phyloP scores from a whole-genome alignment of 35 echinoderm and acorn worm species.

The Heliocidaris erythrogramma region DNA sequence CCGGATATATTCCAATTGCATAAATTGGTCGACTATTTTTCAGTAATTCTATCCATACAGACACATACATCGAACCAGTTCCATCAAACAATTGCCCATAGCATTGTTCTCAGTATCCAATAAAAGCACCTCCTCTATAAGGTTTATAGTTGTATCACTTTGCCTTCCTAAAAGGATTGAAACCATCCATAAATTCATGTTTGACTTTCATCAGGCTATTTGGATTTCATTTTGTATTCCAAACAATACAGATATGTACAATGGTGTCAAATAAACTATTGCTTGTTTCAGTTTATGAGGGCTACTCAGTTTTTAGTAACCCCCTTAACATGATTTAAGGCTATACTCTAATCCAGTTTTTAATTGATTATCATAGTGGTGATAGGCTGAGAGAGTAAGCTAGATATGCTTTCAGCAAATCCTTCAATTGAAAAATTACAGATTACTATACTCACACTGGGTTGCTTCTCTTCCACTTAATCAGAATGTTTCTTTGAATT shows the following conservation, averaged over 20 bases:
- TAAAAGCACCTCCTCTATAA: not conserved
- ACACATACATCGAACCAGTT: not conserved
- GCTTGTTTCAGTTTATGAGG: not conserved
- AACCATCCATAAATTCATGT: not conserved
- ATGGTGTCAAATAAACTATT: not conserved
- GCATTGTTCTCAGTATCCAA: not conserved
- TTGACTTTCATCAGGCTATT: conserved; percentile 2
- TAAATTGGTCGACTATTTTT: not conserved
- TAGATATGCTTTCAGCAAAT: not conserved
- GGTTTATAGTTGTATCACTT: not conserved
- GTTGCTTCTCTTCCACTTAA: no score
- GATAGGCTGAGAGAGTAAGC: not conserved
- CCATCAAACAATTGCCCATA: not conserved
- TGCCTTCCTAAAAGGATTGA: not conserved
- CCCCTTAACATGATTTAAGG: not conserved
- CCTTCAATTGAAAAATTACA: no score
- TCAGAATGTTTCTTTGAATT: no score
- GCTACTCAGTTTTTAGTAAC: not conserved
- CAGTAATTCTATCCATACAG: not conserved
- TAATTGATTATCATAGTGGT: not conserved
- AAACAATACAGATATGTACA: not conserved
- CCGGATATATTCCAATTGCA: not conserved
- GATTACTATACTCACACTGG: no score
- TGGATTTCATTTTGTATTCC: conserved; percentile 4
- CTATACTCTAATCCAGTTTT: not conserved